Conservation (phyloP, 2,888 invertebrate genomes). For the Pseudococcus longispinus region DNA sequence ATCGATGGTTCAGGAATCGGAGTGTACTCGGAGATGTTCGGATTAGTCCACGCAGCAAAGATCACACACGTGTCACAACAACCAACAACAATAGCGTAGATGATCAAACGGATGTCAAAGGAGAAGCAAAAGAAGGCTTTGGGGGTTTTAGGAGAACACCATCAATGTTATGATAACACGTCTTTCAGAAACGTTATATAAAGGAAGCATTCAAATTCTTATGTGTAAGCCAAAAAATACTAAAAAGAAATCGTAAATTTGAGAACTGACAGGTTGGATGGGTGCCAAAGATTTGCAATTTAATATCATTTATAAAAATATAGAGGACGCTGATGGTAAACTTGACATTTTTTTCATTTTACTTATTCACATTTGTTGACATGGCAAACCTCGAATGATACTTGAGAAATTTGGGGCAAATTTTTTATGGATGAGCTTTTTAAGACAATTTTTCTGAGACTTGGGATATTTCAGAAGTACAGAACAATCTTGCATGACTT, state of each 20-base stretch:
- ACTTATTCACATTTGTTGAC: too few relatives aligned
- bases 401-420: too few relatives aligned
- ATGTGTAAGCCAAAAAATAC: neutral
- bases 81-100: conserved; percentile 6
- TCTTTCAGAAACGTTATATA: conserved; percentile 25
- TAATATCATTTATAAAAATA: neutral
- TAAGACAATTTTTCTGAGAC: too few relatives aligned
- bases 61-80: conserved; percentile 43
- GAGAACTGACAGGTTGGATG: neutral
- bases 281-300: neutral
- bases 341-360: too few relatives aligned
- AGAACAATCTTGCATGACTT: too few relatives aligned
- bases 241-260: neutral
- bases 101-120: conserved; percentile 1
- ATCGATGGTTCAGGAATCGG: conserved; percentile 58
- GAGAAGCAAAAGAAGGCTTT: conserved; percentile 1
- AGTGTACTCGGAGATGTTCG: conserved; percentile 38
- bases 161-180: conserved; percentile 19
- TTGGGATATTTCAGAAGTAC: too few relatives aligned
- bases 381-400: too few relatives aligned
- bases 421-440: too few relatives aligned
- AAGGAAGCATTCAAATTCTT: neutral
- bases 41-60: conserved; percentile 56
- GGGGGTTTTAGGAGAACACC: conserved; percentile 8
- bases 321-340: too few relatives aligned